Evolutionary conservation across 2,797 vertebrate genomes (phyloP).

Genomic region (Xiphorhynchus erythropygius): DNA sequence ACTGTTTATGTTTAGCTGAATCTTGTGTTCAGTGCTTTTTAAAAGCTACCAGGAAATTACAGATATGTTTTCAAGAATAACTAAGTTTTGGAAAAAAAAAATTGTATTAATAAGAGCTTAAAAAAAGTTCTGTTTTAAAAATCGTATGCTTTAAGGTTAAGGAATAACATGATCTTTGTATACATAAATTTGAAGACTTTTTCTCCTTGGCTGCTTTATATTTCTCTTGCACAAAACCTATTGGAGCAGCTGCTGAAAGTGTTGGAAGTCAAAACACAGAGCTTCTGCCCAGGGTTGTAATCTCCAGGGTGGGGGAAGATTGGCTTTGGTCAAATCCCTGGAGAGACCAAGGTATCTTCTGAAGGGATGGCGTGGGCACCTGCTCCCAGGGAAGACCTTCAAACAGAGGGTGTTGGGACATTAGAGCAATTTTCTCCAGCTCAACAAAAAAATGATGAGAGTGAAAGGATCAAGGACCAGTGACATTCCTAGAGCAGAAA

Average conservation of each 20-base stretch:
- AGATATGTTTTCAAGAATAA: not conserved
- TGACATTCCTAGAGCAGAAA: not conserved
- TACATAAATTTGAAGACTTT: not conserved
- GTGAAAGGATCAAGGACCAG: not conserved
- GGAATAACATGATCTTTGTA: not conserved
- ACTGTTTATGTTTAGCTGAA: not conserved
- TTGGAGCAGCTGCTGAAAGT: not conserved
- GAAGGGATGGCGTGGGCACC: accelerated
- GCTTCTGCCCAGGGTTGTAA: not conserved
- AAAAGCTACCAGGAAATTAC: not conserved
- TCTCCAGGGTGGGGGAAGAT: not conserved
- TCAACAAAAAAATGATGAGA: not conserved
- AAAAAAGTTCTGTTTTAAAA: not conserved
- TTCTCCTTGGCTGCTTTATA: not conserved
- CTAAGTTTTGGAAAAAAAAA: no score
- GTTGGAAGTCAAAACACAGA: not conserved
- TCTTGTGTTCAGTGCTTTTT: not conserved
- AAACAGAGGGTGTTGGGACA: not conserved
- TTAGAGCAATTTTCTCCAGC: not conserved
- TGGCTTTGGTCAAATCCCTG: not conserved
- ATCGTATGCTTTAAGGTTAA: not conserved
- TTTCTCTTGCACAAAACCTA: not conserved
- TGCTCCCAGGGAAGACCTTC: not conserved
- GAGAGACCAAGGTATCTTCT: not conserved
- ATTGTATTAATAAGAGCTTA: not conserved